Percentiles rank a stretch among this genome's conserved stretches.
Conservation (phyloP, 2,888 invertebrate species). For the Nomada ferruginata region DNA sequence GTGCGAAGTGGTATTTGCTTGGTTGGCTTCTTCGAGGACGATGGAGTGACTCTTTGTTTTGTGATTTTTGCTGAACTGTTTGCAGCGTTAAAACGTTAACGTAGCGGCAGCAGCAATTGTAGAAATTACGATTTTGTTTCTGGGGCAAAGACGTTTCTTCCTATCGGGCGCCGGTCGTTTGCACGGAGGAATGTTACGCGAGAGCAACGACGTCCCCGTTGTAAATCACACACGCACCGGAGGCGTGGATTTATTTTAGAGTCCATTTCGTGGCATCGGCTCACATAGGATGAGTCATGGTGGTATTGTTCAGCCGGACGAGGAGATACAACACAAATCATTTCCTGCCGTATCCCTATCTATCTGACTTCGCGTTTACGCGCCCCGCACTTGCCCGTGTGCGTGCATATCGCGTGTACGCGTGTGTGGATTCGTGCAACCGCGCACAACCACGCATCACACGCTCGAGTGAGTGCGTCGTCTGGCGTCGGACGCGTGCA, state of each 20-base stretch:
- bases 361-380: slow-evolving; percentile 70
- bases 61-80: no score
- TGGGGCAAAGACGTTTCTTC: no score
- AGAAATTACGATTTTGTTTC: no score
- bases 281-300: slow-evolving; percentile 78
- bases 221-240: slow-evolving; percentile 59
- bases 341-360: slow-evolving; percentile 80
- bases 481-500: slow-evolving; percentile 61
- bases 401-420: slow-evolving; percentile 48
- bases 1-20: no score
- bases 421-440: slow-evolving; percentile 63
- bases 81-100: no score
- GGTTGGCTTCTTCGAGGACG: no score
- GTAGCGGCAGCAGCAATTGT: no score
- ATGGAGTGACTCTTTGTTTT: no score
- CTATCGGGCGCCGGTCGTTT: no score
- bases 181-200: slow-evolving; percentile 35
- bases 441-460: slow-evolving; percentile 75
- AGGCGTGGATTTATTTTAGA: slow-evolving; percentile 72
- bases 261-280: slow-evolving; percentile 73
- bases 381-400: slow-evolving; percentile 38
- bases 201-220: slow-evolving; percentile 27
- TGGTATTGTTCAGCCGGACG: slow-evolving; percentile 79
- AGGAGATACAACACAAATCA: slow-evolving; percentile 80
- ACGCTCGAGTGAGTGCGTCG: slow-evolving; percentile 74